A percentile compares a stretch with the other conserved stretches of the same genome.
Evolutionary conservation across 2,797 vertebrate genomes (phyloP).

Genomic region (Acanthopagrus latus): DNA sequence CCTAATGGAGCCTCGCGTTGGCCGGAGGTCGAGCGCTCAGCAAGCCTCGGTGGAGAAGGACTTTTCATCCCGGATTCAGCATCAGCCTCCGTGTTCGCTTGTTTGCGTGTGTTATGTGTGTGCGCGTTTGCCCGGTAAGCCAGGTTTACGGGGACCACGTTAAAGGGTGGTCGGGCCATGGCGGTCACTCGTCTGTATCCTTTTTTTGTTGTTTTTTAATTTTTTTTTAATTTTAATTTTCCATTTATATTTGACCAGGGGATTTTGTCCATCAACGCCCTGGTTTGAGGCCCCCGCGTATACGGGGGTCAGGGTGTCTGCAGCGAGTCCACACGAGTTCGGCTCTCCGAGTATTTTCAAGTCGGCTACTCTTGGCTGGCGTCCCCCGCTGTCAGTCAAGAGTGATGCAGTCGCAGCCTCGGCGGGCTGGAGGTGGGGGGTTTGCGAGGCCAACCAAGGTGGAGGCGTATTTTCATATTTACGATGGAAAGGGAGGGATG

Average conservation of each 20-base stretch:
- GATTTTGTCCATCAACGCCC: neutral
- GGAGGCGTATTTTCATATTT: conserved; percentile 53
- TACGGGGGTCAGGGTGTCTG: neutral
- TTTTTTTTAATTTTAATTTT: neutral
- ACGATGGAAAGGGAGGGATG: conserved; percentile 45
- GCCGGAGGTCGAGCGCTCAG: conserved; percentile 16
- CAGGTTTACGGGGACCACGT: conserved; percentile 38
- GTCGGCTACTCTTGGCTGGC: conserved; percentile 48
- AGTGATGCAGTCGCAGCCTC: conserved; percentile 34
- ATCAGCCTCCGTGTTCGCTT: conserved; percentile 8
- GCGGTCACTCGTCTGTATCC: conserved; percentile 8
- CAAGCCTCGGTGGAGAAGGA: conserved; percentile 18
- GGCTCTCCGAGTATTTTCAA: conserved; percentile 42
- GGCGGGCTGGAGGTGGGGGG: conserved; percentile 3
- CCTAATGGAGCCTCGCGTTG: conserved; percentile 2
- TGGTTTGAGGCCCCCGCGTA: neutral
- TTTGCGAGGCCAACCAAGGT: conserved; percentile 32
- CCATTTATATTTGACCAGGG: conserved; percentile 6
- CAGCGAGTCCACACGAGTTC: conserved; percentile 14
- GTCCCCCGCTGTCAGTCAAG: conserved; percentile 32
- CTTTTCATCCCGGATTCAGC: conserved; percentile 10
- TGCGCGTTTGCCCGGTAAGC: neutral
- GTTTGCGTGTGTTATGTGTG: neutral
- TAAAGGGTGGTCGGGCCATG: conserved; percentile 19
- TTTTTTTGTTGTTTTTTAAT: neutral